Evolutionary conservation across 2,888 invertebrate genomes (phyloP).

Genomic region (Leistus spinibarbis): DNA sequence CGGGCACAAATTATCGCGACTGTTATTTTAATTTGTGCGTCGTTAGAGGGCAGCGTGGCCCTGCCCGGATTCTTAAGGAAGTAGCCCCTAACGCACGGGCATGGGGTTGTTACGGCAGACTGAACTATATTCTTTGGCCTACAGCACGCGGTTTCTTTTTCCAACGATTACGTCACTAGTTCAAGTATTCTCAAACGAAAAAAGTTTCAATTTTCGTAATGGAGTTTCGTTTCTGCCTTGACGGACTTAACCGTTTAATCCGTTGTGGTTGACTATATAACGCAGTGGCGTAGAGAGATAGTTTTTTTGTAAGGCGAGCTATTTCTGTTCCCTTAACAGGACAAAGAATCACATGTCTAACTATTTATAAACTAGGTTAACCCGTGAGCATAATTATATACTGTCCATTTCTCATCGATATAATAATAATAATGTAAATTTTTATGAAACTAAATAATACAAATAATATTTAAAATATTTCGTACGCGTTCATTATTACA

Average conservation of each 20-base stretch:
- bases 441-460: too few species aligned
- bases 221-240: slow-evolving; percentile 34
- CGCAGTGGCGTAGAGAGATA: background rate
- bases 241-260: slow-evolving; percentile 38
- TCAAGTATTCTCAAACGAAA: slow-evolving; percentile 34
- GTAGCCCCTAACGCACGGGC: background rate
- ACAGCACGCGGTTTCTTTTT: slow-evolving; percentile 9
- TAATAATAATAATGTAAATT: too few species aligned
- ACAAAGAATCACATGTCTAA: background rate
- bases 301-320: background rate
- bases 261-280: slow-evolving; percentile 7
- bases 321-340: background rate
- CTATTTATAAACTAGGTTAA: too few species aligned
- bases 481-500: too few species aligned
- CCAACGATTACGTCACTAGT: slow-evolving; percentile 24
- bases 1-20: slow-evolving; percentile 30
- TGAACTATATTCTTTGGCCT: slow-evolving; percentile 9
- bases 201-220: slow-evolving; percentile 39
- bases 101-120: background rate
- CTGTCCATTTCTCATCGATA: too few species aligned
- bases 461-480: too few species aligned
- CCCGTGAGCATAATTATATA: too few species aligned
- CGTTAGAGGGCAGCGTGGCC: background rate
- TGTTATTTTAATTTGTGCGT: slow-evolving; percentile 37
- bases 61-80: background rate